A percentile compares a stretch with the other conserved stretches of the same genome.
Conservation (phyloP, 2,888 invertebrate species). For the Volucella bombylans region DNA sequence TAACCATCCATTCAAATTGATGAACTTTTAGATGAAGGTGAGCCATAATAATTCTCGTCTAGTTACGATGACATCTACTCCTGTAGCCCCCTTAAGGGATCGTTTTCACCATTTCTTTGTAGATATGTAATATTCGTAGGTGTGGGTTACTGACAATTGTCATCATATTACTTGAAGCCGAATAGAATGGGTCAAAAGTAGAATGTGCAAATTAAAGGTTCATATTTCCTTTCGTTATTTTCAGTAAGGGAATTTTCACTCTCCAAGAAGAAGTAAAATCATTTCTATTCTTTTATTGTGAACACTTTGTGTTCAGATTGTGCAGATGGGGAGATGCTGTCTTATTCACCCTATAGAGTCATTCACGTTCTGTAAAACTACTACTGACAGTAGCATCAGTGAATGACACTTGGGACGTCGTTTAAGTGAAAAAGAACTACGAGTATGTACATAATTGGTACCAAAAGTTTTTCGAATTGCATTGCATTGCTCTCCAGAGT, state of each 20-base stretch:
- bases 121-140: not conserved
- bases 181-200: not conserved
- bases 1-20: slow-evolving; percentile 64
- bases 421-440: slow-evolving; percentile 48
- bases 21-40: slow-evolving; percentile 62
- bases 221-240: slow-evolving; percentile 60
- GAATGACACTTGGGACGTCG: slow-evolving; percentile 61
- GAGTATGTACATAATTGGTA: slow-evolving; percentile 57
- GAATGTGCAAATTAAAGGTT: slow-evolving; percentile 56
- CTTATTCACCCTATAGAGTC: slow-evolving; percentile 17
- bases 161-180: slow-evolving; percentile 49
- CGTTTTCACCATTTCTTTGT: slow-evolving; percentile 41
- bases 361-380: slow-evolving; percentile 19
- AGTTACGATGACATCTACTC: slow-evolving; percentile 26
- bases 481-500: not conserved
- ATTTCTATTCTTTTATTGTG: slow-evolving; percentile 7
- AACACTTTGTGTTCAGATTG: slow-evolving; percentile 17
- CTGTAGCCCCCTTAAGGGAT: slow-evolving; percentile 36
- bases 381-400: slow-evolving; percentile 21
- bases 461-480: slow-evolving; percentile 47
- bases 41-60: slow-evolving; percentile 60
- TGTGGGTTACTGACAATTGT: slow-evolving; percentile 49
- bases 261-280: slow-evolving; percentile 4
- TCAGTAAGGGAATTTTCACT: slow-evolving; percentile 36
- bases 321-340: slow-evolving; percentile 16